Evolutionary conservation across 64 coral and sea anemone genomes (phyloP).

Genomic region (Pachyseris speciosa): DNA sequence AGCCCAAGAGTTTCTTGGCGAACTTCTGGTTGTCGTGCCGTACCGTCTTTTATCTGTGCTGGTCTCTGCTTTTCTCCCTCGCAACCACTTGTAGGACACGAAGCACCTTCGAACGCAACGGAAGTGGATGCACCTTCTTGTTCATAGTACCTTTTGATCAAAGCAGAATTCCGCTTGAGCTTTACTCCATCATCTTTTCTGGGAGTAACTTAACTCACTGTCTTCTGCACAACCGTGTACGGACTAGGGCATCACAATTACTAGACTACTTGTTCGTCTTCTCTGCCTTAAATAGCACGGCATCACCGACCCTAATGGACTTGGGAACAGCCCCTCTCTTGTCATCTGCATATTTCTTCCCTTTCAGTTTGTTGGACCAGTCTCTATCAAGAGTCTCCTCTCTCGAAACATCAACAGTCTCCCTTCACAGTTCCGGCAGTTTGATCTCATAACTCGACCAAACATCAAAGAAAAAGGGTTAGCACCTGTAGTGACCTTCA

Average conservation of each 20-base stretch:
- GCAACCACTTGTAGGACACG: too few relatives aligned
- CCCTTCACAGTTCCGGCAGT: neutral
- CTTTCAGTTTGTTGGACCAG: constrained; percentile 31
- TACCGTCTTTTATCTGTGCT: too few relatives aligned
- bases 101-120: too few relatives aligned
- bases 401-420: neutral
- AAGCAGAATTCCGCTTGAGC: constrained; percentile 28
- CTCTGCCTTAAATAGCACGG: constrained; percentile 32
- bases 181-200: constrained; percentile 1
- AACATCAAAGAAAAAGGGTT: neutral
- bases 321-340: constrained; percentile 26
- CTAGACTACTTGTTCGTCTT: constrained; percentile 12
- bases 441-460: neutral
- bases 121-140: too few relatives aligned
- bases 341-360: constrained; percentile 28
- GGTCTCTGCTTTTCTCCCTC: too few relatives aligned
- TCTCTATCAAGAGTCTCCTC: neutral
- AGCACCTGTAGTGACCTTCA: neutral
- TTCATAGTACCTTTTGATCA: constrained; percentile 7
- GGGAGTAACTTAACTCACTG: constrained; percentile 22
- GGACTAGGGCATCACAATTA: constrained; percentile 33
- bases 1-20: too few relatives aligned
- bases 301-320: constrained; percentile 7
- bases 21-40: too few relatives aligned
- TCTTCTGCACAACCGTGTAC: constrained; percentile 34